Evolutionary conservation across 2,888 invertebrate species (phyloP), one percentile per base, ranked within the genome.

Genomic region (Pristionchus japonicus): DNA sequence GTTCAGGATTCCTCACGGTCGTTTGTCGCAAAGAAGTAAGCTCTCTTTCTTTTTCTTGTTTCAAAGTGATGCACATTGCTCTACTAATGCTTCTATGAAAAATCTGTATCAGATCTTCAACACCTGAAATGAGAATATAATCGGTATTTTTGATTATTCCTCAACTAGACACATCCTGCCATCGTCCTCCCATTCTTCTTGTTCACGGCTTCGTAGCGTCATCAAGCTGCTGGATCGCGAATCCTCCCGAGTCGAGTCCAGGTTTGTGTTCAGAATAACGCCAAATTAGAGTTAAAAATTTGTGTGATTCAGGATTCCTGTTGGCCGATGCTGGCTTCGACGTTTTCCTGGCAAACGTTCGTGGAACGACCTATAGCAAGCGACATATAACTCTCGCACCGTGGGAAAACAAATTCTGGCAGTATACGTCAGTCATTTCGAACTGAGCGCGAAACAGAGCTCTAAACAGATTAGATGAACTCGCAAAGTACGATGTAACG

Each of bases 371-470:
- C 11, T 70, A 70, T 15, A n/a, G 70, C 3, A 70, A 37, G 37
- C 37, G 70, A 70, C 70, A 70, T 23, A 70, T 7, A 1, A 17
- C 4, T 17, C 37, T 70, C 20, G 9, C 20, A 7, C 70, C 17
- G 23, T 70, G 70, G 70, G 70, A 70, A 13, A 70, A 70, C 37
- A 70, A 70, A 20, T 70, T 37, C 70, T 70, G 70, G 34, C 70
- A 70, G 31, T 70, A 6, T n/a, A 70, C 37, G 34, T 37, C 2
- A 37, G 34, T 20, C 31, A 27, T 57, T 23, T 57, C 17, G 52
- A 64, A 27, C 3, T 64, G 64, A 64, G 27, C 9, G 4, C n/a
- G n/a, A n/a, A n/a, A n/a, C n/a, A n/a, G n/a, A n/a, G n/a, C n/a
- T 37, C 37, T 70, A 1, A 70, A 37, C 17, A 7, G n/a, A n/a